Evolutionary conservation across 2,888 invertebrate genomes (phyloP).

Genomic region (Gnatocerus cornutus): DNA sequence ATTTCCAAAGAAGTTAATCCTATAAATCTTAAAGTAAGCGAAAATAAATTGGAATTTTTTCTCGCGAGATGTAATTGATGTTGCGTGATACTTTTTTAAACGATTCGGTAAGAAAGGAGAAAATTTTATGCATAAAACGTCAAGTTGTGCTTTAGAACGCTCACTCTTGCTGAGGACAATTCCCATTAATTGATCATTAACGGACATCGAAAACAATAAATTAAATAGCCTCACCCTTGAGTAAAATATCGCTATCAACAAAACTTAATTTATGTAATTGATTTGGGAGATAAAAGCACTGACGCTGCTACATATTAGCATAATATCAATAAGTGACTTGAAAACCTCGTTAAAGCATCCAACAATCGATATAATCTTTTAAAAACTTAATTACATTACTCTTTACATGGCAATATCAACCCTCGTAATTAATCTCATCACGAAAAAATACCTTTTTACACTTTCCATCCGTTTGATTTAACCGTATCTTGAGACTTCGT

Average conservation of each 20-base stretch:
- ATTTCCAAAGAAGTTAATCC: slow-evolving; percentile 38
- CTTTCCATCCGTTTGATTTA: slow-evolving; percentile 26
- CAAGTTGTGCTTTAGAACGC: slow-evolving; percentile 14
- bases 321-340: slow-evolving; percentile 35
- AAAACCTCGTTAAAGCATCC: slow-evolving; percentile 8
- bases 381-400: slow-evolving; percentile 19
- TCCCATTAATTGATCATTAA: slow-evolving; percentile 16
- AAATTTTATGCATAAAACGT: slow-evolving; percentile 34
- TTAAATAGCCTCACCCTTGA: slow-evolving; percentile 31
- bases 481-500: slow-evolving; percentile 24
- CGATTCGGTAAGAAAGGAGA: slow-evolving; percentile 37
- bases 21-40: slow-evolving; percentile 42
- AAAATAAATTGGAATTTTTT: slow-evolving; percentile 44
- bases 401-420: neutral
- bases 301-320: slow-evolving; percentile 26
- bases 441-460: slow-evolving; percentile 19
- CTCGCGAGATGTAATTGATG: slow-evolving; percentile 40
- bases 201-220: slow-evolving; percentile 36
- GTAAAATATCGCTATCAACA: slow-evolving; percentile 36
- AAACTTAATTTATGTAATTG: slow-evolving; percentile 45
- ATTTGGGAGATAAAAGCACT: slow-evolving; percentile 39
- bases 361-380: slow-evolving; percentile 6
- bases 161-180: neutral
- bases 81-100: slow-evolving; percentile 43
- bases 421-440: neutral